Conservation (phyloP, 2,888 invertebrate genomes). For the Nomada ferruginata region DNA sequence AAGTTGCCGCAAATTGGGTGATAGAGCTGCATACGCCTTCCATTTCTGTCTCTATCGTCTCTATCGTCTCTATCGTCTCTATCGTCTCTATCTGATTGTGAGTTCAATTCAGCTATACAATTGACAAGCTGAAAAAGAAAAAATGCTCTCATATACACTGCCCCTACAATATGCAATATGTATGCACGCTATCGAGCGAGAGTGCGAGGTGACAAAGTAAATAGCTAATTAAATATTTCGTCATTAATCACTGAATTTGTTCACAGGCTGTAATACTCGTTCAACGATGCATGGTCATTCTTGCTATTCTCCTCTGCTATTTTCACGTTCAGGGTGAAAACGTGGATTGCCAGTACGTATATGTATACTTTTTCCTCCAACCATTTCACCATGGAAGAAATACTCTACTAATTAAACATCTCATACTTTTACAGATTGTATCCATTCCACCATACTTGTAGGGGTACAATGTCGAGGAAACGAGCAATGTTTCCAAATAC, state of each 20-base stretch:
- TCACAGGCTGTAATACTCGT: conserved; percentile 59
- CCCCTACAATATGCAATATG: not conserved
- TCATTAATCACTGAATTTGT: not conserved
- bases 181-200: not conserved
- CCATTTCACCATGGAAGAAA: not conserved
- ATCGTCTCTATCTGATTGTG: not conserved
- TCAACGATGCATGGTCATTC: conserved; percentile 65
- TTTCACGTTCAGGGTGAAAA: conserved; percentile 50
- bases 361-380: not conserved
- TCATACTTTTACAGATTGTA: conserved; percentile 35
- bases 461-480: conserved; percentile 64
- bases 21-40: conserved; percentile 4
- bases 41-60: not conserved
- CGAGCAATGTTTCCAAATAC: conserved; percentile 46
- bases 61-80: not conserved
- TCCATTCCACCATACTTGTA: conserved; percentile 61
- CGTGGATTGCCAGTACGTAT: conserved; percentile 70
- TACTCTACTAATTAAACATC: not conserved
- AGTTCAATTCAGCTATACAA: conserved; percentile 13
- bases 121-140: no score
- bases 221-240: not conserved
- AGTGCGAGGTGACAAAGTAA: not conserved
- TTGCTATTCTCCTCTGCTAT: conserved; percentile 68
- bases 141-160: not conserved
- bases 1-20: conserved; percentile 52